phyloP scores from a whole-genome alignment of 2,797 vertebrate genomes.

The Sebastes aleutianus region DNA sequence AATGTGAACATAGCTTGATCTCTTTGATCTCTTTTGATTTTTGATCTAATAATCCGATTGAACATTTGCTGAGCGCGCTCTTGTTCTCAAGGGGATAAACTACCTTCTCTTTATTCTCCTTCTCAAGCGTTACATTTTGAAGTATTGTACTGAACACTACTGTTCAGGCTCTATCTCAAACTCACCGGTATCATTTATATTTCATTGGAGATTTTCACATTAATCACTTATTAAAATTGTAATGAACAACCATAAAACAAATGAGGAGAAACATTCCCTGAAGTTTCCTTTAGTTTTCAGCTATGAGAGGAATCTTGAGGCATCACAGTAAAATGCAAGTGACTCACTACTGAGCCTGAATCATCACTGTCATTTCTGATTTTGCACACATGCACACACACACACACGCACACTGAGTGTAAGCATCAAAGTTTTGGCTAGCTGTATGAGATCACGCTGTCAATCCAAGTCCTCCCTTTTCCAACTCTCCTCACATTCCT shows the following conservation, averaged over 20 bases:
- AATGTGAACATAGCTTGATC: neutral
- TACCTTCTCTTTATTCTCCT: no score
- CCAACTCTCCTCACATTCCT: slow-evolving; percentile 25
- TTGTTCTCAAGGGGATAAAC: no score
- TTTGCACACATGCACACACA: neutral
- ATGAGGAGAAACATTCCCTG: neutral
- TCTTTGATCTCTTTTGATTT: neutral
- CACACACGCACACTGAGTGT: neutral
- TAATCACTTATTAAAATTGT: neutral
- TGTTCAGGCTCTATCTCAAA: neutral
- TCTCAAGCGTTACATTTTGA: no score
- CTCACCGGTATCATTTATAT: neutral
- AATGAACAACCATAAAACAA: neutral
- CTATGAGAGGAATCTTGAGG: neutral
- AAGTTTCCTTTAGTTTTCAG: neutral
- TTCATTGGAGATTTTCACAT: neutral
- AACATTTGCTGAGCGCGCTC: neutral
- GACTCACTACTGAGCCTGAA: neutral
- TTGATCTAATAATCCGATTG: neutral
- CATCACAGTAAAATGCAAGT: neutral
- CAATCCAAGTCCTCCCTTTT: slow-evolving; percentile 8
- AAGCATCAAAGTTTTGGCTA: neutral
- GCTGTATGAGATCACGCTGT: neutral
- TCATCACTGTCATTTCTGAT: neutral
- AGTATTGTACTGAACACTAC: neutral